These are phyloP conservation scores for Camptogramma bilineatum DNA, from an alignment of 2,888 invertebrate species.

Conservation along the genomic window DNA sequence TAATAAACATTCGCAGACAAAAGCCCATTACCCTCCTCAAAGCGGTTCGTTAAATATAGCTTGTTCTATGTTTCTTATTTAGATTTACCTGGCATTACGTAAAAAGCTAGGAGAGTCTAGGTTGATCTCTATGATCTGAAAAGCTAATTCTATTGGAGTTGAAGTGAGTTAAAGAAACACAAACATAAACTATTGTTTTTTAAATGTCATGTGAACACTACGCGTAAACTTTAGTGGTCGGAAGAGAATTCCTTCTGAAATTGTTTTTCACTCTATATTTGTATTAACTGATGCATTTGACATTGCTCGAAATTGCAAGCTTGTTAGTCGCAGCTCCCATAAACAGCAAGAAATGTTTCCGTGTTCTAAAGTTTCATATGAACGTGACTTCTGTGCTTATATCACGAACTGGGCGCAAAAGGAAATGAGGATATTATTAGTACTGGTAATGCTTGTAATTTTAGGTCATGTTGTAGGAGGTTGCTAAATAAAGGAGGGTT, in stretches of 20 bases:
- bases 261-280: neutral
- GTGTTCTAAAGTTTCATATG: conserved; percentile 20
- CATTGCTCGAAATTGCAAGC: neutral
- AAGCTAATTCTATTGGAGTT: neutral
- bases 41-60: conserved; percentile 34
- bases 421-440: conserved; percentile 40
- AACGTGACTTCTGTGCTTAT: conserved; percentile 46
- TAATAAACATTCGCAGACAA: conserved; percentile 34
- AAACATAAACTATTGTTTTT: no score
- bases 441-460: conserved; percentile 4
- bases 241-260: neutral
- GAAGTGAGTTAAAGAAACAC: no score
- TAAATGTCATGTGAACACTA: no score
- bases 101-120: neutral
- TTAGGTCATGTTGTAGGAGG: conserved; percentile 9
- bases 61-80: neutral
- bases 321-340: neutral
- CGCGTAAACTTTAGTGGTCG: no score
- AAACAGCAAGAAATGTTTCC: conserved; percentile 14
- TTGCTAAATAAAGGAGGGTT: neutral
- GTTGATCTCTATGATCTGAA: neutral
- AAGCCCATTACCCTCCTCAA: conserved; percentile 45
- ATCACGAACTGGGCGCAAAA: conserved; percentile 48
- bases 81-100: neutral
- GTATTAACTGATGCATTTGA: neutral